Conservation (phyloP, 2,888 invertebrate species). For the Cephus sareptanus region DNA sequence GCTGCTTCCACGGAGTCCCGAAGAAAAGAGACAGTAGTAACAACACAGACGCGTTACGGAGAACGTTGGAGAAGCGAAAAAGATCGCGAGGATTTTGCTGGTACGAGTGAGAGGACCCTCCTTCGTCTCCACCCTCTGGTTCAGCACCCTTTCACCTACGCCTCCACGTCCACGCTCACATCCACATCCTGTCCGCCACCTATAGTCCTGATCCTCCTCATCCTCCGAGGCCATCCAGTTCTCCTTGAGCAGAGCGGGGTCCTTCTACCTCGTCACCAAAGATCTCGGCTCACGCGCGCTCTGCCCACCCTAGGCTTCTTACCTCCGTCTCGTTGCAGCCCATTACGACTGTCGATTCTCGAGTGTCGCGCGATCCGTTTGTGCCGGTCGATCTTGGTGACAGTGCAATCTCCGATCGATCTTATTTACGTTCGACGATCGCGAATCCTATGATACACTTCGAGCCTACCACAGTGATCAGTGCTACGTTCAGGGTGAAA, state of each 20-base stretch:
- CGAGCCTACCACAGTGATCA: not conserved
- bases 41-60: constrained; percentile 55
- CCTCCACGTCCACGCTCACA: constrained; percentile 32
- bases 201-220: constrained; percentile 19
- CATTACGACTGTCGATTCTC: not conserved
- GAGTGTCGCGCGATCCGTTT: constrained; percentile 3
- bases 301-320: constrained; percentile 31
- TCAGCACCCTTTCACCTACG: constrained; percentile 18
- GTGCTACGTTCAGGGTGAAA: not conserved
- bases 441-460: not conserved
- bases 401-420: not conserved
- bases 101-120: constrained; percentile 22
- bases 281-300: constrained; percentile 11
- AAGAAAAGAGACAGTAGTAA: constrained; percentile 52
- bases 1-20: constrained; percentile 23
- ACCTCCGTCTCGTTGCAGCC: constrained; percentile 18
- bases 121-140: constrained; percentile 22
- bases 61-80: constrained; percentile 50
- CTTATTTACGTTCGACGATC: not conserved
- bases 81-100: constrained; percentile 24
- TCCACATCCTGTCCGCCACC: constrained; percentile 25
- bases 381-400: constrained; percentile 2
- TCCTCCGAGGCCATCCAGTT: constrained; percentile 19
- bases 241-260: not conserved
- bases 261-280: not conserved